Evolutionary conservation across 2,888 invertebrate species (phyloP).

Genomic region (Chymomyza amoena): DNA sequence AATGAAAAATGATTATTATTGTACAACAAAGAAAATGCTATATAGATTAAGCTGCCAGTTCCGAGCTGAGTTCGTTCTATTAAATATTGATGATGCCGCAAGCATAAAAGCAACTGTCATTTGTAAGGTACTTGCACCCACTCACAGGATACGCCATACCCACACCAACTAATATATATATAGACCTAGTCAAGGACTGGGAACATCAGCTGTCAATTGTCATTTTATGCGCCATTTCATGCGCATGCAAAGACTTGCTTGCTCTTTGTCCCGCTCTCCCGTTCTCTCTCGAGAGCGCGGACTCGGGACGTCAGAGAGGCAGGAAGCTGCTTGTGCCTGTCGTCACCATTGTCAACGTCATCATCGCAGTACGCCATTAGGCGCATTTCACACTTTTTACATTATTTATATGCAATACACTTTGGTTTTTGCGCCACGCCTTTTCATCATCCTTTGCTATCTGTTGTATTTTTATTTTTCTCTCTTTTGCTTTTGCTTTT

Average conservation of each 20-base stretch:
- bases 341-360: constrained; percentile 21
- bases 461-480: constrained; percentile 3
- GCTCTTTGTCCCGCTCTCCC: constrained; percentile 4
- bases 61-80: not conserved
- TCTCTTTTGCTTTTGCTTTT: not conserved
- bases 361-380: constrained; percentile 67
- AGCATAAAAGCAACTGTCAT: not conserved
- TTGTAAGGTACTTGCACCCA: not conserved
- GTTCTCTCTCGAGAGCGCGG: not conserved
- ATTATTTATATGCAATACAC: constrained; percentile 67
- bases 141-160: constrained; percentile 15
- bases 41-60: not conserved
- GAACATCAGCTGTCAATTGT: constrained; percentile 68
- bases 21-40: not conserved
- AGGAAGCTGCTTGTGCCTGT: constrained; percentile 18
- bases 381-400: constrained; percentile 72
- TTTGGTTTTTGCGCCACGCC: constrained; percentile 31
- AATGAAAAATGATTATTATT: not conserved
- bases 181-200: constrained; percentile 46
- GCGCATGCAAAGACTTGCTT: constrained; percentile 22
- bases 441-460: constrained; percentile 4
- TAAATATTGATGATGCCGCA: constrained; percentile 1
- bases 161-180: not conserved
- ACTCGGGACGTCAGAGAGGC: not conserved
- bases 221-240: constrained; percentile 67